These are phyloP conservation scores for Tricholaema leucomelas DNA, from an alignment of 2,113 vertebrate genomes.

Conservation along the genomic window DNA sequence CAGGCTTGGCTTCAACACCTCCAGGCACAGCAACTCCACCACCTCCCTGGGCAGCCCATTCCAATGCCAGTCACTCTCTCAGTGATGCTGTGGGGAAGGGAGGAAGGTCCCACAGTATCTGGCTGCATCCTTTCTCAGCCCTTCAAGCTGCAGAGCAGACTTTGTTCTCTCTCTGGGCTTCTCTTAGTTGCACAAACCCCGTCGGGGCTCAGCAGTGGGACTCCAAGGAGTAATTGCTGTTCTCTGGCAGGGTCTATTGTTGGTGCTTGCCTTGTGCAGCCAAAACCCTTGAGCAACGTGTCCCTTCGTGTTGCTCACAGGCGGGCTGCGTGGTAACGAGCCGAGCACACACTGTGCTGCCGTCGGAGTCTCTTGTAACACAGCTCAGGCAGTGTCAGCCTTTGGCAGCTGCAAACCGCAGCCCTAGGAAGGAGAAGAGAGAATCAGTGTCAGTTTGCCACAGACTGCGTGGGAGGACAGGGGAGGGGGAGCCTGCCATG, in stretches of 20 bases:
- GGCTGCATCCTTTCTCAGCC: neutral
- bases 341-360: conserved; percentile 31
- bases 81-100: neutral
- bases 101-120: neutral
- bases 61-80: too few relatives aligned
- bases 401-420: conserved; percentile 46
- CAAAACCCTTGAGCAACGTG: neutral
- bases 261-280: conserved; percentile 9
- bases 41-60: too few relatives aligned
- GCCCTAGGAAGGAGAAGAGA: neutral
- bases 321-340: neutral
- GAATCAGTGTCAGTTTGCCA: neutral
- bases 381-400: conserved; percentile 13
- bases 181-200: neutral
- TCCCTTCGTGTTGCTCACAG: neutral
- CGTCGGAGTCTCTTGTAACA: conserved; percentile 4
- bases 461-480: neutral
- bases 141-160: neutral
- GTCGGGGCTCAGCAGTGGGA: neutral
- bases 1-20: too few relatives aligned
- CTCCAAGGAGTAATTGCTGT: conserved; percentile 27
- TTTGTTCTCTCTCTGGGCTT: conserved; percentile 10
- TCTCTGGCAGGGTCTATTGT: conserved; percentile 28
- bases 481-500: neutral
- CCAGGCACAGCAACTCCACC: too few relatives aligned